Conservation (phyloP, 2,113 vertebrate species). For the Oryzias celebensis region DNA sequence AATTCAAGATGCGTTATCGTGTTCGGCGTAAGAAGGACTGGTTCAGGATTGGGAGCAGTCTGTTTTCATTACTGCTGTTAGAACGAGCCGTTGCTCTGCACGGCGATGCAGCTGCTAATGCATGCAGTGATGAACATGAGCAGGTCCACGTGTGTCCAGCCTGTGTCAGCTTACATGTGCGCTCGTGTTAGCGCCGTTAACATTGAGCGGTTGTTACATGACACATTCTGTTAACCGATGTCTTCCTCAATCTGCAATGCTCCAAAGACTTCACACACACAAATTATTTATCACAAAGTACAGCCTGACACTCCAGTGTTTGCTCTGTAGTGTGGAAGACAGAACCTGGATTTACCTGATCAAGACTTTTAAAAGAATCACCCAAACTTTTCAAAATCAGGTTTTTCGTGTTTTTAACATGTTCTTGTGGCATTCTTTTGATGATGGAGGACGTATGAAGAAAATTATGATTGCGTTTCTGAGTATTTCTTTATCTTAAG, state of each 20-base stretch:
- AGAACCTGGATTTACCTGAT: too few relatives aligned
- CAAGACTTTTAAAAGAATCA: too few relatives aligned
- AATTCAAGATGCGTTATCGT: slow-evolving; percentile 54
- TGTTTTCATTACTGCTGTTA: slow-evolving; percentile 48
- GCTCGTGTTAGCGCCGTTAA: slow-evolving; percentile 23
- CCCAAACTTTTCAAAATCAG: too few relatives aligned
- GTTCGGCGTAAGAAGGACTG: slow-evolving; percentile 42
- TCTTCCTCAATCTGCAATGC: not conserved
- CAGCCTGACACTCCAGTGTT: not conserved
- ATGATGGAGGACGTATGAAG: too few relatives aligned
- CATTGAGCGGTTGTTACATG: slow-evolving; percentile 13
- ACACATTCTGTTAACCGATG: slow-evolving; percentile 13
- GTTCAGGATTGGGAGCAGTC: slow-evolving; percentile 50
- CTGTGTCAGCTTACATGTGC: slow-evolving; percentile 13
- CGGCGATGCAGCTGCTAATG: slow-evolving; percentile 31
- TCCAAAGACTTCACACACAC: not conserved
- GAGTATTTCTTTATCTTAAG: too few relatives aligned
- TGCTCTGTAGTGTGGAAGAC: not conserved
- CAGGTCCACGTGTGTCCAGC: slow-evolving; percentile 18
- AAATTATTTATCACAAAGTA: not conserved
- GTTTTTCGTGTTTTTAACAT: too few relatives aligned
- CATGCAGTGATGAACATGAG: slow-evolving; percentile 24
- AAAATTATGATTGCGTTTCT: too few relatives aligned
- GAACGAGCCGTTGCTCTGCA: slow-evolving; percentile 14
- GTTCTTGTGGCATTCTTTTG: too few relatives aligned